Evolutionary conservation across 2,888 invertebrate species (phyloP).

Genomic region (Drosophila anceps): DNA sequence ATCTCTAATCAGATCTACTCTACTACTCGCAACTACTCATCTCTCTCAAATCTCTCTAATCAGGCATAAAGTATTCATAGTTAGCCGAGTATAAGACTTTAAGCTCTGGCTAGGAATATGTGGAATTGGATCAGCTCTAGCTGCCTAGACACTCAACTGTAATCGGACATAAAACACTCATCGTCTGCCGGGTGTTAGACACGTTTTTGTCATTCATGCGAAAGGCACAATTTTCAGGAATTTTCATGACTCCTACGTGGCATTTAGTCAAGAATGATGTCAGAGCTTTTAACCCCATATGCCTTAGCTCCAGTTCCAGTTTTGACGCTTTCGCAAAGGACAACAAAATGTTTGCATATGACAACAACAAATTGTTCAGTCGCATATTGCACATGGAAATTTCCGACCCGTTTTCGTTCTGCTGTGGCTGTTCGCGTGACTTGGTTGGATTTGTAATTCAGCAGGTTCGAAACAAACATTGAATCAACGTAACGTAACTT

Average conservation of each 20-base stretch:
- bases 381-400: conserved; percentile 51
- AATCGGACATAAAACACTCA: conserved; percentile 5
- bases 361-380: conserved; percentile 23
- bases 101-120: not conserved
- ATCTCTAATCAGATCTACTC: not conserved
- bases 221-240: conserved; percentile 48
- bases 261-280: conserved; percentile 43
- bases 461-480: conserved; percentile 20
- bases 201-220: conserved; percentile 30
- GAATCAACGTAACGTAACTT: conserved; percentile 10
- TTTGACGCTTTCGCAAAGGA: conserved; percentile 16
- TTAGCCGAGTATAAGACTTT: not conserved
- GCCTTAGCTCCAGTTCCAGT: not conserved
- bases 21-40: not conserved
- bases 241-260: conserved; percentile 47
- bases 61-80: not conserved
- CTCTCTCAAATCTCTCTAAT: not conserved
- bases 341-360: conserved; percentile 43
- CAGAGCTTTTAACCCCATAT: conserved; percentile 30
- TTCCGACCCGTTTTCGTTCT: conserved; percentile 30
- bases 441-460: conserved; percentile 14
- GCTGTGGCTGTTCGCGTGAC: conserved; percentile 53
- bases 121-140: conserved; percentile 6
- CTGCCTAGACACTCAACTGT: not conserved
- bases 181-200: conserved; percentile 4